phyloP scores from a whole-genome alignment of 2,797 vertebrate species.

The Percopsis omiscomaycus region DNA sequence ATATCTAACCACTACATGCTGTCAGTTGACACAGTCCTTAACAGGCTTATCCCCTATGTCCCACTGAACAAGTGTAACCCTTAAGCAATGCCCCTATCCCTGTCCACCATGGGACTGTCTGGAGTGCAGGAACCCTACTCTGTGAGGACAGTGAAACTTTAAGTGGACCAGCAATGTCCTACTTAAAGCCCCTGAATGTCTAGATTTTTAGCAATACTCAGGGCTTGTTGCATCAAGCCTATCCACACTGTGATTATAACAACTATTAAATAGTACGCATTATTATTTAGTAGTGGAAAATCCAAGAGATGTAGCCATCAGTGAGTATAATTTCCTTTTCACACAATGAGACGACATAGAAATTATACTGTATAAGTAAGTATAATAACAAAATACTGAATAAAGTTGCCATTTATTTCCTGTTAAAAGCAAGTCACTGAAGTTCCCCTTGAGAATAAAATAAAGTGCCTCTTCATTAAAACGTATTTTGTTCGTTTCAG shows the following conservation, averaged over 20 bases:
- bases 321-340: no score
- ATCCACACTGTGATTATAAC: no score
- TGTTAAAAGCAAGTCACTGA: background rate
- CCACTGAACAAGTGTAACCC: constrained; percentile 42
- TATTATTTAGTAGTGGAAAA: no score
- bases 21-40: constrained; percentile 14
- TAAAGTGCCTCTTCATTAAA: background rate
- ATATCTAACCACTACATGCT: background rate
- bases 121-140: constrained; percentile 33
- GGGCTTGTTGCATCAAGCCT: no score
- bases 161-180: background rate
- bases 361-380: no score
- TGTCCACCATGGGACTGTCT: constrained; percentile 43
- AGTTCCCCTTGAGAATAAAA: no score
- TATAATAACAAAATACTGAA: no score
- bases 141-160: constrained; percentile 18
- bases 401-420: background rate
- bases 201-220: background rate
- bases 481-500: background rate
- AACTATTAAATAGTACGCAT: no score
- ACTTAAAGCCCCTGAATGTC: background rate
- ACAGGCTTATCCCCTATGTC: constrained; percentile 33
- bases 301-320: no score
- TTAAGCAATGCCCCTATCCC: constrained; percentile 19
- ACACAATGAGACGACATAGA: no score